Conservation (phyloP, 2,888 invertebrate species). For the Abrostola triplasia region DNA sequence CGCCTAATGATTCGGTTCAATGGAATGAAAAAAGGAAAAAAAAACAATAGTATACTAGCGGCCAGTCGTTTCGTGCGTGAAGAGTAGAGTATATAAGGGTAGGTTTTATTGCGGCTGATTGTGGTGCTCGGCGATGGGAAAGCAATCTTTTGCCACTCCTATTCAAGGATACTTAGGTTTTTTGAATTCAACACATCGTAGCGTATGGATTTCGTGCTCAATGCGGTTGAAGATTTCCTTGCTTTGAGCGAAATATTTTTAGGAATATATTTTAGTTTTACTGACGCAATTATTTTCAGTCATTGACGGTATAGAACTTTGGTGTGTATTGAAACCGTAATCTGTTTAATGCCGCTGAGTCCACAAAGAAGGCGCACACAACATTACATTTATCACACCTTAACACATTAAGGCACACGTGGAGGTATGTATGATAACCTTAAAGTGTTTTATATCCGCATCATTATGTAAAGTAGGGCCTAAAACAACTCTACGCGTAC, state of each 20-base stretch:
- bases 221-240: conserved; percentile 8
- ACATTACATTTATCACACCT: conserved; percentile 45
- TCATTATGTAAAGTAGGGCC: conserved; percentile 81
- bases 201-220: conserved; percentile 11
- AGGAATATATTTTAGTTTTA: background rate
- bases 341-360: background rate
- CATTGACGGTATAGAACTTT: background rate
- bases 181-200: conserved; percentile 31
- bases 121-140: conserved; percentile 14
- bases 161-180: conserved; percentile 19
- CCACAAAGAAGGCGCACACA: conserved; percentile 11
- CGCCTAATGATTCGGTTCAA: conserved; percentile 11
- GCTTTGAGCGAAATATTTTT: conserved; percentile 1
- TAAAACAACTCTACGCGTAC: conserved; percentile 79
- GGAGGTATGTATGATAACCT: conserved; percentile 38
- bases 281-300: background rate
- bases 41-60: background rate
- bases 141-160: conserved; percentile 28
- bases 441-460: conserved; percentile 67
- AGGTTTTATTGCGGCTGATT: conserved; percentile 19
- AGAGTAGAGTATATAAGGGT: conserved; percentile 19
- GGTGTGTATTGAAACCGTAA: conserved; percentile 6
- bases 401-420: conserved; percentile 60
- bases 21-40: conserved; percentile 6
- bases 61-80: conserved; percentile 21